These are phyloP conservation scores for Mya arenaria DNA, from an alignment of 1,140 invertebrate genomes.

Conservation along the genomic window DNA sequence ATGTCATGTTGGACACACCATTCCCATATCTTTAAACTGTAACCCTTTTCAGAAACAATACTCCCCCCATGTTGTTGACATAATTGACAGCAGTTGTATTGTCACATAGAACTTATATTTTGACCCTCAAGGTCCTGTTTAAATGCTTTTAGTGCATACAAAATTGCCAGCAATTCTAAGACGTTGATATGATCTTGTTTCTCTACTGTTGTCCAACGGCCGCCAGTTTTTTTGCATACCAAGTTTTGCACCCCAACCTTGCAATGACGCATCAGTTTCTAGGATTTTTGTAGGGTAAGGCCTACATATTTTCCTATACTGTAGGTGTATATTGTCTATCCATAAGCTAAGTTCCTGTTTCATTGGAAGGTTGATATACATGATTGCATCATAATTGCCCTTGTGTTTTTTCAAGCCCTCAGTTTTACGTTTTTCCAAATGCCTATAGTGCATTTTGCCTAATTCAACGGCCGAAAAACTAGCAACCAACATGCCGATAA, in stretches of 20 bases:
- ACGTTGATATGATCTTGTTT: slow-evolving; percentile 44
- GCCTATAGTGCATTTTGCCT: slow-evolving; percentile 6
- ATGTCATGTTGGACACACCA: slow-evolving; percentile 1
- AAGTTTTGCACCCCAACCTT: background rate
- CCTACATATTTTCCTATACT: background rate
- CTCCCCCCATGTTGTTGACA: slow-evolving; percentile 52
- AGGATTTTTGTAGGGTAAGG: background rate
- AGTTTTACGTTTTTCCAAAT: slow-evolving; percentile 6
- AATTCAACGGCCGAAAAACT: slow-evolving; percentile 39
- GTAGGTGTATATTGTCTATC: slow-evolving; percentile 4
- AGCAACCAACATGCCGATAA: slow-evolving; percentile 2
- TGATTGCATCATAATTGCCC: slow-evolving; percentile 12
- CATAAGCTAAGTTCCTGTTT: slow-evolving; percentile 2
- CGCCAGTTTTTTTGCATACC: slow-evolving; percentile 1
- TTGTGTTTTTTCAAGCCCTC: background rate
- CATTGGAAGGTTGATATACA: background rate
- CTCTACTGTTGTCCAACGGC: slow-evolving; percentile 32
- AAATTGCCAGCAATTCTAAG: slow-evolving; percentile 39
- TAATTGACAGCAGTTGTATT: slow-evolving; percentile 47
- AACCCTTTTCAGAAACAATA: slow-evolving; percentile 20
- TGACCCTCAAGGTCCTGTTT: background rate
- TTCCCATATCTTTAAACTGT: slow-evolving; percentile 35
- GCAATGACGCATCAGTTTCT: background rate
- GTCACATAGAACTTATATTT: slow-evolving; percentile 40
- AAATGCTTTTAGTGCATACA: slow-evolving; percentile 2